phyloP scores from a whole-genome alignment of 35 echinoderm and acorn worm genomes.

The Hemicentrotus pulcherrimus region DNA sequence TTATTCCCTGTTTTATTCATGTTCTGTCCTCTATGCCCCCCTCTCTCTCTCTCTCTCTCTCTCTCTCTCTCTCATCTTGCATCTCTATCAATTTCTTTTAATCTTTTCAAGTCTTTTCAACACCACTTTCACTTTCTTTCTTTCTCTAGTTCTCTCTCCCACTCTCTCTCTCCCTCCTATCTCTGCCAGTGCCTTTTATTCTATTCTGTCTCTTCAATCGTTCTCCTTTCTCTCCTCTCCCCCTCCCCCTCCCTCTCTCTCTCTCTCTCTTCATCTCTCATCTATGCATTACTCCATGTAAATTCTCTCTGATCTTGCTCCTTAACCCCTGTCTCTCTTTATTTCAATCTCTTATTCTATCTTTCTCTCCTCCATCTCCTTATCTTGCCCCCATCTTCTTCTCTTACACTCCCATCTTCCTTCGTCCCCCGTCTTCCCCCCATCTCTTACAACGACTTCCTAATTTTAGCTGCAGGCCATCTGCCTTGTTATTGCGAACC shows the following conservation, averaged over 20 bases:
- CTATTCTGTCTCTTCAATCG: neutral
- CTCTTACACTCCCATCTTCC: neutral
- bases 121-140: neutral
- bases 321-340: neutral
- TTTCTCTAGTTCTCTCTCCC: neutral
- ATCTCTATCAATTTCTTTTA: neutral
- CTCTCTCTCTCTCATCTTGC: conserved; percentile 15
- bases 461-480: conserved; percentile 12
- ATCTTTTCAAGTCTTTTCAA: neutral
- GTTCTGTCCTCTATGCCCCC: too few relatives aligned
- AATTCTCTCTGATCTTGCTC: too few relatives aligned
- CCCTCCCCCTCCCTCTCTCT: too few relatives aligned
- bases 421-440: neutral
- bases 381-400: neutral
- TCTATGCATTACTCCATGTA: too few relatives aligned
- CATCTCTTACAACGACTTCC: neutral
- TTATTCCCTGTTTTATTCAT: too few relatives aligned
- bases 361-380: neutral
- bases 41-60: neutral
- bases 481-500: neutral
- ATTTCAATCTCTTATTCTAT: neutral
- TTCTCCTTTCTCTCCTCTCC: neutral
- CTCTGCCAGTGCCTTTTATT: neutral
- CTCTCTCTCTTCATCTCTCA: neutral
- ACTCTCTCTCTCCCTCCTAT: neutral